A percentile compares a stretch with the other conserved stretches of the same genome.
Conservation (phyloP, 1,140 invertebrate species). For the Procambarus virginalis region DNA sequence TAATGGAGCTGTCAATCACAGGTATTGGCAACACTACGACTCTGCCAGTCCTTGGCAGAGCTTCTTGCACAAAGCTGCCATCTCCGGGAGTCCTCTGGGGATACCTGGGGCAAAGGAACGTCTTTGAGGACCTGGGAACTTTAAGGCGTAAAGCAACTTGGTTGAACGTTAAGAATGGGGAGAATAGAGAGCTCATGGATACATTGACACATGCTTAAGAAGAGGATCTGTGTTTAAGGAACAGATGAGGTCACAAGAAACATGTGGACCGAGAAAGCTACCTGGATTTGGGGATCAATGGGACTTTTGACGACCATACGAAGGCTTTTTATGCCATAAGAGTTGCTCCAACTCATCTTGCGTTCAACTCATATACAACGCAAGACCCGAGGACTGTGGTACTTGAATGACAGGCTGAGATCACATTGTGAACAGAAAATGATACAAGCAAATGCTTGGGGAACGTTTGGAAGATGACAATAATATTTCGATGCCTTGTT, state of each 20-base stretch:
- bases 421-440: no score
- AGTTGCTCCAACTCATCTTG: no score
- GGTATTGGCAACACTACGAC: slow-evolving; percentile 29
- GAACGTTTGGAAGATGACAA: no score
- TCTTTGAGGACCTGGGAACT: not conserved
- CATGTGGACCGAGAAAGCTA: not conserved
- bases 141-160: not conserved
- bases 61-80: not conserved
- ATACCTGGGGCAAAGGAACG: not conserved
- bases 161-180: not conserved
- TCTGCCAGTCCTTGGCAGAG: not conserved
- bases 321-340: no score
- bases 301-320: not conserved
- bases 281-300: not conserved
- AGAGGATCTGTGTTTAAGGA: not conserved
- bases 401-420: no score
- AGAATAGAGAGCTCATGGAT: not conserved
- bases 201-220: not conserved
- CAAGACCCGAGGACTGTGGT: no score
- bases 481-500: no score
- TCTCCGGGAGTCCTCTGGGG: not conserved
- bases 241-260: not conserved
- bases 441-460: no score
- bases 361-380: no score
- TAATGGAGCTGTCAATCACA: slow-evolving; percentile 49